Conservation (phyloP, 2,797 vertebrate genomes). For the Ambastaia sidthimunki region DNA sequence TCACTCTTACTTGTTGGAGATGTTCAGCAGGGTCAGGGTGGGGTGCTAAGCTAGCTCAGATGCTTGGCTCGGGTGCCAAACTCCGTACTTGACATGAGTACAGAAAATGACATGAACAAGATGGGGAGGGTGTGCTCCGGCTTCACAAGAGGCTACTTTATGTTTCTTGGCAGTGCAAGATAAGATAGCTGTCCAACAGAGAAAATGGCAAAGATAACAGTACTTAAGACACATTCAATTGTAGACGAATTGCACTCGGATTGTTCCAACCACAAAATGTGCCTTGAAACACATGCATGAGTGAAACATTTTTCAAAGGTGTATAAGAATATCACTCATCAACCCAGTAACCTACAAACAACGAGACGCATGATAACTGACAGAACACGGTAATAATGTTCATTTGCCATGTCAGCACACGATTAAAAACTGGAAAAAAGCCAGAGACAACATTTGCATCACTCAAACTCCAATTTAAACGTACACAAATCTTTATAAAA, state of each 20-base stretch:
- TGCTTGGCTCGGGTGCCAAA: conserved; percentile 23
- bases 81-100: background rate
- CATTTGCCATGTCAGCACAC: conserved; percentile 12
- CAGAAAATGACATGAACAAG: background rate
- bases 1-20: conserved; percentile 14
- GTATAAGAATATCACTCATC: conserved; percentile 4
- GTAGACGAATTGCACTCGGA: background rate
- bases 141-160: background rate
- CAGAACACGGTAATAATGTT: background rate
- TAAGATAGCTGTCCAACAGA: background rate
- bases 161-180: background rate
- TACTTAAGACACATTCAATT: background rate
- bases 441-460: background rate
- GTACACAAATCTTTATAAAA: conserved; percentile 6
- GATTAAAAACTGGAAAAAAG: conserved; percentile 8
- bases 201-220: background rate
- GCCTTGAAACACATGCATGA: conserved; percentile 3
- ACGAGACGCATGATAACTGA: conserved; percentile 1
- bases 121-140: background rate
- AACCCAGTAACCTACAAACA: background rate
- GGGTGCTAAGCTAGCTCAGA: background rate
- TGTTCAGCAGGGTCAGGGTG: background rate
- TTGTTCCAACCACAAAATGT: conserved; percentile 6
- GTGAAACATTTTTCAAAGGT: background rate
- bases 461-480: background rate